Evolutionary conservation across 1,140 invertebrate species (phyloP).

Genomic region (Epicauta chinensis): DNA sequence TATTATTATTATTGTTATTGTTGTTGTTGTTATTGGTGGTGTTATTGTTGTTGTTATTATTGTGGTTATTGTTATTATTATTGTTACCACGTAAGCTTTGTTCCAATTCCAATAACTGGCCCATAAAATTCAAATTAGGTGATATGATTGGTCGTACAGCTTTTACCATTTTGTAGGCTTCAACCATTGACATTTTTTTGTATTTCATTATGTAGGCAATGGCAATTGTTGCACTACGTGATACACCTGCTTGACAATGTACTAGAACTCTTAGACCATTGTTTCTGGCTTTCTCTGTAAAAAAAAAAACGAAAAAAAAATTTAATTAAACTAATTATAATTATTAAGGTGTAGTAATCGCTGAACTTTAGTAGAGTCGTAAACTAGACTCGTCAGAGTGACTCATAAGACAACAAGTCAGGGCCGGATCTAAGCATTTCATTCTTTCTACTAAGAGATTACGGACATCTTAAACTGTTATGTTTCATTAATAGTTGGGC

Average conservation of each 20-base stretch:
- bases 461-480: too few species aligned
- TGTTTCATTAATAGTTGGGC: too few species aligned
- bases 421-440: too few species aligned
- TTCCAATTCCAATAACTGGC: slow-evolving; percentile 85
- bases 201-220: slow-evolving; percentile 94
- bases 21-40: slow-evolving; percentile 1
- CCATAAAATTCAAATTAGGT: slow-evolving; percentile 96
- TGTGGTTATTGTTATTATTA: slow-evolving; percentile 20
- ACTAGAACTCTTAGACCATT: slow-evolving; percentile 76
- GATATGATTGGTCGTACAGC: slow-evolving; percentile 83
- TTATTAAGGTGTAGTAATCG: too few species aligned
- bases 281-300: slow-evolving; percentile 80
- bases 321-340: background rate
- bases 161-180: slow-evolving; percentile 87
- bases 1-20: slow-evolving; percentile 38
- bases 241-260: slow-evolving; percentile 94
- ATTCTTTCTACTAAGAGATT: too few species aligned
- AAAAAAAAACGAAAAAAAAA: slow-evolving; percentile 37
- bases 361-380: too few species aligned
- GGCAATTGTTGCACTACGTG: slow-evolving; percentile 87
- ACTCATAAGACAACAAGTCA: too few species aligned
- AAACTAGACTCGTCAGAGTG: too few species aligned
- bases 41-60: slow-evolving; percentile 35
- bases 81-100: slow-evolving; percentile 55
- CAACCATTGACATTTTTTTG: slow-evolving; percentile 76